A percentile compares a stretch with the other conserved stretches of the same genome.
phyloP scores from a whole-genome alignment of 2,797 vertebrate species.

The Poeciliopsis presidionis region DNA sequence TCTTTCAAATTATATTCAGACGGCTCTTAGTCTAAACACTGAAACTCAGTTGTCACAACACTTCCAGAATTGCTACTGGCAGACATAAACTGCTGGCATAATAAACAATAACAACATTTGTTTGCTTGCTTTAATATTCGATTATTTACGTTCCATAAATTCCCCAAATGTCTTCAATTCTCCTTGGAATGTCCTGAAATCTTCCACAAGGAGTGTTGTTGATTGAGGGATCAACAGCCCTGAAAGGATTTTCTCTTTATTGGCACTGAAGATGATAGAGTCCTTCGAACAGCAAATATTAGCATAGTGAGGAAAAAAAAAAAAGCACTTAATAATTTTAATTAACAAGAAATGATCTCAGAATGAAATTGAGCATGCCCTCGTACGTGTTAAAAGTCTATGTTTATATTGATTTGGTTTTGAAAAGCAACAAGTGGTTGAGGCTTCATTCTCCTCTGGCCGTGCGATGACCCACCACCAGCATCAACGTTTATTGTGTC shows the following conservation, averaged over 20 bases:
- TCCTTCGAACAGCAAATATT: background rate
- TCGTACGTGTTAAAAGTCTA: background rate
- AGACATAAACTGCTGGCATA: conserved; percentile 9
- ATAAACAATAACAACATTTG: background rate
- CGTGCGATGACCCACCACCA: background rate
- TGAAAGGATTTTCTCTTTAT: background rate
- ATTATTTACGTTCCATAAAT: background rate
- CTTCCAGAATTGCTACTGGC: conserved; percentile 2
- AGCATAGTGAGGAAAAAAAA: background rate
- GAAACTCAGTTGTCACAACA: conserved; percentile 37
- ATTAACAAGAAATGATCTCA: background rate
- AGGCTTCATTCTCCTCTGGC: conserved; percentile 21
- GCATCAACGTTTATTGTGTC: conserved; percentile 14
- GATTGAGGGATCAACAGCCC: background rate
- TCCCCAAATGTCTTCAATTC: background rate
- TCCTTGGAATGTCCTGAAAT: background rate
- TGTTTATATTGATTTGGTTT: background rate
- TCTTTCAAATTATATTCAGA: conserved; percentile 71
- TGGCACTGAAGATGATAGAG: background rate
- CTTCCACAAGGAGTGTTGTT: background rate
- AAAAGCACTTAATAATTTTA: background rate
- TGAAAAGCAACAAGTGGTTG: background rate
- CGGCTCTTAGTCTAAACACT: conserved; percentile 49
- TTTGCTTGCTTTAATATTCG: background rate
- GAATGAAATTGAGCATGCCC: background rate